Evolutionary conservation across 2,888 invertebrate species (phyloP).

Genomic region (Koerneria pararmatus): DNA sequence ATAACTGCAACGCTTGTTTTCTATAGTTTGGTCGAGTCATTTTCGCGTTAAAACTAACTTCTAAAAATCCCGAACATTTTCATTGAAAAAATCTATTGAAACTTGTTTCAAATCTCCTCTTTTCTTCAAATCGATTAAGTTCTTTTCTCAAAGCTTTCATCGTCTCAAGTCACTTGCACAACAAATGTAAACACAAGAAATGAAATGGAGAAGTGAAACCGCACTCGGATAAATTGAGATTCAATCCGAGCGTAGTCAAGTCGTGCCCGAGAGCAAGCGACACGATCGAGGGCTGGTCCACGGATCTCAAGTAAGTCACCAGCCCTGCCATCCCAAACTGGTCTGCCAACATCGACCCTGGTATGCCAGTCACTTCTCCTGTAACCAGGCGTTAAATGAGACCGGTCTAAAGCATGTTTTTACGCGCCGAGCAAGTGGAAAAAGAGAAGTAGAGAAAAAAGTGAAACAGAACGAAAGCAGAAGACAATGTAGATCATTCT

Average conservation of each 20-base stretch:
- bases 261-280: constrained; percentile 95
- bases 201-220: constrained; percentile 35
- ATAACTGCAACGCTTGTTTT: no score
- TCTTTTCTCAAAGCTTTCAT: background rate
- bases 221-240: constrained; percentile 90
- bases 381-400: no score
- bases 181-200: background rate
- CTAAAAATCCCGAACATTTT: background rate
- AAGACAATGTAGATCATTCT: no score
- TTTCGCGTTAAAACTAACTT: no score
- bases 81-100: background rate
- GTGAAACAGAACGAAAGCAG: no score
- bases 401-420: no score
- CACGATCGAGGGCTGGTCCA: constrained; percentile 92
- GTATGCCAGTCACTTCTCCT: constrained; percentile 97
- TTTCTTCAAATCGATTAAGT: no score
- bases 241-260: constrained; percentile 91
- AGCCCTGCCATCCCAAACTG: constrained; percentile 99
- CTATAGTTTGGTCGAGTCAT: no score
- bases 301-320: constrained; percentile 92
- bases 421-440: no score
- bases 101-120: background rate
- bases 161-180: background rate
- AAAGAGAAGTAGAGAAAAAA: no score
- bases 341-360: constrained; percentile 95